Percentiles rank a stretch among this genome's conserved stretches.
Conservation (phyloP, 2,797 vertebrate genomes). For the Coendou prehensilis region DNA sequence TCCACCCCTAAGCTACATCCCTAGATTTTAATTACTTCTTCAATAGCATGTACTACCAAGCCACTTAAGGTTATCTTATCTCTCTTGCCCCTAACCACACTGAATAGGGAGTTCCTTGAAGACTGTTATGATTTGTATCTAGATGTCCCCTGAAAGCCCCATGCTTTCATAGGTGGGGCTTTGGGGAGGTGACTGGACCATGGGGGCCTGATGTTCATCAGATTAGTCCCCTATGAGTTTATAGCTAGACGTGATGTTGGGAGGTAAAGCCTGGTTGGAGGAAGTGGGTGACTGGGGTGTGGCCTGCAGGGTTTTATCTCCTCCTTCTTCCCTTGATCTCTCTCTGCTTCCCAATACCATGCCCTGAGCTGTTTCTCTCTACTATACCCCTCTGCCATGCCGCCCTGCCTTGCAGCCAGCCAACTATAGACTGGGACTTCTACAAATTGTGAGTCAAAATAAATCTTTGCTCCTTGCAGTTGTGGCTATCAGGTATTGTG, state of each 20-base stretch:
- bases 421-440: not conserved
- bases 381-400: not conserved
- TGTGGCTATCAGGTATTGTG: not conserved
- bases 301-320: not conserved
- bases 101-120: slow-evolving; percentile 2
- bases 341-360: not conserved
- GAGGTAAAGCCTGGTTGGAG: not conserved
- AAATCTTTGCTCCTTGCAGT: not conserved
- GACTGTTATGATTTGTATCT: not conserved
- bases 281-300: not conserved
- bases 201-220: not conserved
- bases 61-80: not conserved
- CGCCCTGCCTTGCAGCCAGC: not conserved
- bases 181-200: not conserved
- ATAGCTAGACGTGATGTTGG: not conserved
- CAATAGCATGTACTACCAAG: not conserved
- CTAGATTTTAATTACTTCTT: not conserved
- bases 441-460: not conserved
- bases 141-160: not conserved
- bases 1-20: not conserved
- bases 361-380: not conserved
- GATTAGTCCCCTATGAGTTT: not conserved
- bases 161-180: not conserved
- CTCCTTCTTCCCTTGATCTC: not conserved
- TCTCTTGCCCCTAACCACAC: not conserved